Evolutionary conservation across 2,888 invertebrate genomes (phyloP), one percentile per base, ranked within the genome.

Genomic region (Orthonychiurus folsomi): DNA sequence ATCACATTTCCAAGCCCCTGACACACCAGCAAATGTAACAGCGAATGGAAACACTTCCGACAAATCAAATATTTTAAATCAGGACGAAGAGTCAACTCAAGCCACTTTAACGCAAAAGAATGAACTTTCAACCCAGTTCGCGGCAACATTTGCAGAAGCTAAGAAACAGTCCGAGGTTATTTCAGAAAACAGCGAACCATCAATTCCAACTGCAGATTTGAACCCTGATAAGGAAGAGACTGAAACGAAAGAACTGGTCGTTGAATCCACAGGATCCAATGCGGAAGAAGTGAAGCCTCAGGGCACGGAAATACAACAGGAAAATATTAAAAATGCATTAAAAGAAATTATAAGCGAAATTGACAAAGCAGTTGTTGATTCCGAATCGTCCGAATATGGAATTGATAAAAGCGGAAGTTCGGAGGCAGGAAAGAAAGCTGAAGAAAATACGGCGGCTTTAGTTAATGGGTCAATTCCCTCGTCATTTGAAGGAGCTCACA

Each of bases 341-440:
- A 81, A 82, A 69, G 82, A 83, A 73, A 83, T 83, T 60, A 83
- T 83, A 69, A 82, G 81, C 28, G 83, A 83, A 76, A 80, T 83
- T 73, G 83, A 83, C 75, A 79, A 77, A 56, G 83, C 80, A 67
- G 82, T 81, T 27, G 81, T 37, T 37, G 37, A 37, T 9, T 52
- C 52, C n/a, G 52, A 52, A 23, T n/a, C n/a, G n/a, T 52, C 52
- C 9, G 52, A 52, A 9, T 20, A 12, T 20, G 24, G 24, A 52
- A 20, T 23, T 21, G 24, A 52, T 9, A 52, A 52, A 9, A 52
- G 21, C 20, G 15, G 15, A 48, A 48, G 48, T n/a, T n/a, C n/a
- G n/a, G n/a, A n/a, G n/a, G n/a, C n/a, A n/a, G n/a, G n/a, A n/a
- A n/a, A n/a, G n/a, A n/a, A n/a, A n/a, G n/a, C n/a, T n/a, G n/a